Base-by-base conservation (phyloP, 2,797 vertebrate species). In the Labeo calbasu region DNA sequence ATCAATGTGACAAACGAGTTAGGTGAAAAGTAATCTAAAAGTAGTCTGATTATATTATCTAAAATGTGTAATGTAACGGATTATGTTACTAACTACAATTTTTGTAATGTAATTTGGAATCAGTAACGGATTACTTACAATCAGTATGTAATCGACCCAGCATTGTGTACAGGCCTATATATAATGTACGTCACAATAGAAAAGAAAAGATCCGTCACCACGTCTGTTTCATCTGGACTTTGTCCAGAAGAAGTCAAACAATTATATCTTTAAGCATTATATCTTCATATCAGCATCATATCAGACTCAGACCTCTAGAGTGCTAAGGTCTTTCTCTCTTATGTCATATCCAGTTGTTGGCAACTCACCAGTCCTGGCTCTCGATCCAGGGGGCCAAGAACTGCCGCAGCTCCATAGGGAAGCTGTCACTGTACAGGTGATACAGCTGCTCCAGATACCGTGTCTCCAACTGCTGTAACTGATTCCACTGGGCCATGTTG, bases 311-410 rank as follows among this genome's bases (percentile, higher is more conserved):
- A 69, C 17, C 19, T n/a, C 66, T 19, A 17, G 25, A 79, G 5
- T 32, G 25, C 4, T 1, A 0, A 69, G 32, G 23, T 53, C 21
- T 36, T 43, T 46, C 21, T 81, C 73, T 59, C 5, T 19, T 28
- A 46, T 48, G 70, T 73, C 57, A 75, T 19, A 36, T 82, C 55
- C 43, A 48, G 69, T 65, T 51, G 17, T 15, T 28, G 28, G 13
- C 81, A 82, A 84, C 95, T 93, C 86, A 99, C 98, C 98, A 99
- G 87, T 99, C 98, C 90, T 99, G 98, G 91, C 96, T 99, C 91
- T 99, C 98, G 0, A 99, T 99, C 98, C 98, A 99, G 0, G 98
- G 97, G 6, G 98, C 98, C 43, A 99, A 96, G 88, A 99, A 99
- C 92, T 99, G 98, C 80, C 98, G 94, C 0, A 99, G 95, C 92